Conservation (phyloP, 2,888 invertebrate species). For the Drosophila pseudotakahashii region DNA sequence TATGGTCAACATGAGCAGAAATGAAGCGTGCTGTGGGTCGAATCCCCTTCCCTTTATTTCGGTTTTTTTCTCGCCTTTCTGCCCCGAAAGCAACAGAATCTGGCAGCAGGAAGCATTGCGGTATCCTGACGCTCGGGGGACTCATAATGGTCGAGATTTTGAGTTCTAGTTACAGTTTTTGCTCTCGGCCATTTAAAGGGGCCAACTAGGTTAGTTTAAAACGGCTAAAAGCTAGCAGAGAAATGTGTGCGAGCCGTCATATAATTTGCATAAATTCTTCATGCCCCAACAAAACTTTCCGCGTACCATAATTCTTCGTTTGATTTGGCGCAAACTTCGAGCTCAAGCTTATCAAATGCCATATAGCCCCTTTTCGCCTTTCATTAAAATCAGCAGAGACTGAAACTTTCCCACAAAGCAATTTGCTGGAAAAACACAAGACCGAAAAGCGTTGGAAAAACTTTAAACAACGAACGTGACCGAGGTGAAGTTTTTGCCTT, state of each 20-base stretch:
- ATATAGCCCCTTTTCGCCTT: conserved; percentile 15
- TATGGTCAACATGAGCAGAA: conserved; percentile 57
- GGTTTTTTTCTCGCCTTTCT: conserved; percentile 5
- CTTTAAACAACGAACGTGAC: conserved; percentile 51
- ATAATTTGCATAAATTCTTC: conserved; percentile 28
- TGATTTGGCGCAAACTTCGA: conserved; percentile 3
- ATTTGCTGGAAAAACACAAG: conserved; percentile 25
- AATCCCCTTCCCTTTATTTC: conserved; percentile 5
- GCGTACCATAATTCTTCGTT: conserved; percentile 26
- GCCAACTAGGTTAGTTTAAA: conserved; percentile 12
- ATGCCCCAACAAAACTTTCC: conserved; percentile 13
- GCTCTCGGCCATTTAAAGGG: conserved; percentile 2
- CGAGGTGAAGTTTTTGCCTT: conserved; percentile 31
- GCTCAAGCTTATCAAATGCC: conserved; percentile 21
- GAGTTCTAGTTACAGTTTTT: conserved; percentile 32
- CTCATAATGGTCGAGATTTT: conserved; percentile 68
- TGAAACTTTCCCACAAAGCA: conserved; percentile 29
- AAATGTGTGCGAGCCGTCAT: not conserved
- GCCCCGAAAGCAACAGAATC: conserved; percentile 20
- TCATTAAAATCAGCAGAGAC: conserved; percentile 38
- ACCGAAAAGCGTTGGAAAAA: conserved; percentile 27
- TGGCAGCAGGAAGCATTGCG: conserved; percentile 53
- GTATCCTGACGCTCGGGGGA: conserved; percentile 56
- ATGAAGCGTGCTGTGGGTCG: conserved; percentile 58
- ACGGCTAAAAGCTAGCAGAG: not conserved